A percentile compares a stretch with the other conserved stretches of the same genome.
phyloP scores from a whole-genome alignment of 2,888 invertebrate species.

The Tridacna gigas region DNA sequence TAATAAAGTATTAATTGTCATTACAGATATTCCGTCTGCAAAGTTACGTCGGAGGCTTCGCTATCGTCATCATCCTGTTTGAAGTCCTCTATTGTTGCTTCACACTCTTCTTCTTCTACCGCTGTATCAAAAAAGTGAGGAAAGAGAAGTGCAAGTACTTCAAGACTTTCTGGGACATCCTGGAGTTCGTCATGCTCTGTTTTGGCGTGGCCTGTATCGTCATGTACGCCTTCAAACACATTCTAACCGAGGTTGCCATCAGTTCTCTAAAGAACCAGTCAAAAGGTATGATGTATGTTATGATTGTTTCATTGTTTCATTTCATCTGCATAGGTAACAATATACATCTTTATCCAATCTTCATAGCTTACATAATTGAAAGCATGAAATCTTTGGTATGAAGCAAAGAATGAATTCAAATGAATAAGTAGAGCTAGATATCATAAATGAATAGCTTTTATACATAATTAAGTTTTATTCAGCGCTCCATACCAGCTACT shows the following conservation, averaged over 20 bases:
- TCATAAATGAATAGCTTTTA: no score
- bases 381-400: no score
- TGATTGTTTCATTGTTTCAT: no score
- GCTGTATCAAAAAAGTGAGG: slow-evolving; percentile 80
- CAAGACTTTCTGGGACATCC: slow-evolving; percentile 85
- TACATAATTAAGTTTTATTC: no score
- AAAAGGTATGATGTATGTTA: slow-evolving; percentile 77
- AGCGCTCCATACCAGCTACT: no score
- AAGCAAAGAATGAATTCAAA: no score
- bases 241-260: slow-evolving; percentile 81
- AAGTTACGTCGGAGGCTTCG: slow-evolving; percentile 85
- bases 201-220: slow-evolving; percentile 84
- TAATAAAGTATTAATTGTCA: no score
- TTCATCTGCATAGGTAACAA: no score
- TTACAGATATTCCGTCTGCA: slow-evolving; percentile 83
- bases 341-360: no score
- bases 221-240: slow-evolving; percentile 84
- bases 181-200: slow-evolving; percentile 84
- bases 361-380: no score
- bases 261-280: slow-evolving; percentile 80
- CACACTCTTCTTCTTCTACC: slow-evolving; percentile 85
- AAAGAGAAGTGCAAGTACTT: slow-evolving; percentile 84
- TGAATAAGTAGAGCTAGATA: no score
- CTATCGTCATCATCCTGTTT: slow-evolving; percentile 83
- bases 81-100: slow-evolving; percentile 84